Conservation (phyloP, 2,888 invertebrate genomes). For the Oegoconia quadripuncta region DNA sequence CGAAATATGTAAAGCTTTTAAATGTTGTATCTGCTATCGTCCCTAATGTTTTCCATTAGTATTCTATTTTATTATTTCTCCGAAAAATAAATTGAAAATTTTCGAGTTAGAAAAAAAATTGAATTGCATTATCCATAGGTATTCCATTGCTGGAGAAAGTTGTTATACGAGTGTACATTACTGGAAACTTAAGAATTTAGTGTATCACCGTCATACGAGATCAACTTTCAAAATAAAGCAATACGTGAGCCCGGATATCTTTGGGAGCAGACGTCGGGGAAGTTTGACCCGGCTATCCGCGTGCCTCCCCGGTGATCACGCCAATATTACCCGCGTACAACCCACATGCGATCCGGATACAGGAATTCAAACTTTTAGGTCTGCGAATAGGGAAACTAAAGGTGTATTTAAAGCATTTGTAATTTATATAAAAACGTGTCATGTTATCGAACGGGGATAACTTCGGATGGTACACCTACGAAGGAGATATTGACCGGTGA, state of each 20-base stretch:
- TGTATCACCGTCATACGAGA: not conserved
- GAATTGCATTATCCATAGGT: too few species aligned
- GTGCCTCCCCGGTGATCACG: constrained; percentile 26
- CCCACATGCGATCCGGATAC: not conserved
- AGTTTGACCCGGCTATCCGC: constrained; percentile 17
- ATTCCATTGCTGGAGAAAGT: too few species aligned
- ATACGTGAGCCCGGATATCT: constrained; percentile 2
- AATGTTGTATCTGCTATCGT: too few species aligned
- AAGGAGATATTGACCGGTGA: too few species aligned
- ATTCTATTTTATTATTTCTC: too few species aligned
- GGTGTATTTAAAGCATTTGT: not conserved
- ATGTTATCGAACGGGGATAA: not conserved
- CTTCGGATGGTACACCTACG: not conserved
- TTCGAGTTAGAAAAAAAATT: too few species aligned
- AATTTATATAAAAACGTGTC: not conserved
- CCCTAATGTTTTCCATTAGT: too few species aligned
- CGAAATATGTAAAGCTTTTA: too few species aligned
- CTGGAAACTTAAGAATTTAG: too few species aligned
- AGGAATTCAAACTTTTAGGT: not conserved
- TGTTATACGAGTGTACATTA: too few species aligned
- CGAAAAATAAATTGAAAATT: too few species aligned
- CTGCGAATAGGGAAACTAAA: not conserved
- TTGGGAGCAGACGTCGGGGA: constrained; percentile 13
- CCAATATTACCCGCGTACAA: constrained; percentile 18
- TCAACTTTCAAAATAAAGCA: not conserved